Evolutionary conservation across 2,113 vertebrate genomes (phyloP), one percentile per base, ranked within the genome.

Genomic region (Chrysemys picta): DNA sequence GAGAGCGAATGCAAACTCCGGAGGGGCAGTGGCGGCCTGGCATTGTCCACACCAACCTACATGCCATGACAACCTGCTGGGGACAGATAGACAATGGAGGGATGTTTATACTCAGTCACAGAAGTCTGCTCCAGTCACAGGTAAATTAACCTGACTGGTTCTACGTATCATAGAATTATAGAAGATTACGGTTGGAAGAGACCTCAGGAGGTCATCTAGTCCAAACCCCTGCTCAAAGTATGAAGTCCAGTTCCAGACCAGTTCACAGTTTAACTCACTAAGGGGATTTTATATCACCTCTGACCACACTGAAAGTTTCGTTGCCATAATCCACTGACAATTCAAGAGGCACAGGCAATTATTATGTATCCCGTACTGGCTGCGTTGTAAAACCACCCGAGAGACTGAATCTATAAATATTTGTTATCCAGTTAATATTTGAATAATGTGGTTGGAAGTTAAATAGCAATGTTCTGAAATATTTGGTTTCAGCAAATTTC

Each of bases 81-180:
- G 96, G 96, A 90, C 91, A 86, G 89, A 59, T 79, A 85, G 87
- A 82, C 92, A 92, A 8, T 0, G 85, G 85, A 91, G 84, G 88
- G 92, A 94, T 97, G 96, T 97, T 96, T 97, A 97, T 95, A 96
- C 96, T 95, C 96, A 93, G 81, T 90, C 88, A 47, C 13, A 78
- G 75, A 78, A 2, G 10, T 45, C 47, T 78, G 25, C 75, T 47
- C 42, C 42, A 78, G 25, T 78, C 24, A 27, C 42, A 29, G 22
- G 38, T 6, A 96, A 96, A 96, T 93, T 91, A 94, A 96, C 95
- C 96, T 81, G 3, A 45, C 89, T 96, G 96, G 85, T 95, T 96
- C 95, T 54, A 54, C 21, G 53, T 54, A 54, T 54, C 53, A 54
- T 54, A 21, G 19, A 54, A 54, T 54, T 8, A 22, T 22, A 54